A percentile compares a stretch with the other conserved stretches of the same genome.
Evolutionary conservation across 2,888 invertebrate genomes (phyloP).

Genomic region (Aricia artaxerxes): DNA sequence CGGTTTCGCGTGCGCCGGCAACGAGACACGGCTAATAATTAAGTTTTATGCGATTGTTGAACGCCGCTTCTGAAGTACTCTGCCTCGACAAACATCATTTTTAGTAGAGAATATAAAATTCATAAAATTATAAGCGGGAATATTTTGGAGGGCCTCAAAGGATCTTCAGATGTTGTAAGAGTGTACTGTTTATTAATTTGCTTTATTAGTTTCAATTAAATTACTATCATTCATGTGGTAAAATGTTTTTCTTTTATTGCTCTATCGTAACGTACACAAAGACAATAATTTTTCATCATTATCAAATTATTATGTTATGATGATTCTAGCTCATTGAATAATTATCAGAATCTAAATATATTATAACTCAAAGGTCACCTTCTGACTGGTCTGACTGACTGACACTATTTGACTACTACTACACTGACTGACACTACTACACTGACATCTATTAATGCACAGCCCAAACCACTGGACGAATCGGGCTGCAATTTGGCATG

Average conservation of each 20-base stretch:
- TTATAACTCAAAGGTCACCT: too few relatives aligned
- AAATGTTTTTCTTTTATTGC: background rate
- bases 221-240: too few relatives aligned
- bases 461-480: too few relatives aligned
- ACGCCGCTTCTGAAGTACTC: background rate
- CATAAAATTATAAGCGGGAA: background rate
- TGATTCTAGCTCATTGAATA: background rate
- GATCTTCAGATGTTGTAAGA: background rate
- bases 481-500: too few relatives aligned
- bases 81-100: background rate
- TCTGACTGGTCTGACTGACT: too few relatives aligned
- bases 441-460: too few relatives aligned
- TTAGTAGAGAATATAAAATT: background rate
- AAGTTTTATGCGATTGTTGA: constrained; percentile 16
- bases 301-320: background rate
- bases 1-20: background rate
- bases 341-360: background rate
- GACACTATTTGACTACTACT: too few relatives aligned
- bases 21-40: constrained; percentile 10
- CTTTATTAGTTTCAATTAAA: too few relatives aligned
- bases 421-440: too few relatives aligned
- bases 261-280: background rate
- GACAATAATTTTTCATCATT: background rate
- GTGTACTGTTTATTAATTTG: too few relatives aligned
- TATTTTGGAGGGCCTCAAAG: background rate